Conservation (phyloP, 2,888 invertebrate species). For the Tuberolachnus salignus region DNA sequence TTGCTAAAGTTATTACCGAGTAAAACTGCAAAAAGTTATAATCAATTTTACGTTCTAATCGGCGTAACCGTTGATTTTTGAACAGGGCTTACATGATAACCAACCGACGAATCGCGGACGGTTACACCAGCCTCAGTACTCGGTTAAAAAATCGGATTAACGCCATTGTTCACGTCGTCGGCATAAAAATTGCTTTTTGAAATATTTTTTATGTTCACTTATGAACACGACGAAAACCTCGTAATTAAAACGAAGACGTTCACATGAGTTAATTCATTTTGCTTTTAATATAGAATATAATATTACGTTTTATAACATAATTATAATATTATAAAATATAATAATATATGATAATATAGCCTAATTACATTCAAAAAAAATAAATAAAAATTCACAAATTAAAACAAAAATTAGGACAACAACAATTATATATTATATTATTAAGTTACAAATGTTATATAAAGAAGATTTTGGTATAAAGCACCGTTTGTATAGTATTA, state of each 20-base stretch:
- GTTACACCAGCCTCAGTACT: too few relatives aligned
- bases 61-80: too few relatives aligned
- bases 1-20: too few relatives aligned
- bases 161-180: too few relatives aligned
- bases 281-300: constrained; percentile 35
- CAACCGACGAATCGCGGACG: too few relatives aligned
- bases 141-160: too few relatives aligned
- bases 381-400: constrained; percentile 50
- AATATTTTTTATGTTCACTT: too few relatives aligned
- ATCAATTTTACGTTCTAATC: too few relatives aligned
- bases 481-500: constrained; percentile 27
- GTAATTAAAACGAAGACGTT: not conserved
- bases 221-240: too few relatives aligned
- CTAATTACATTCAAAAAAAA: constrained; percentile 48
- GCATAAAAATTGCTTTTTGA: too few relatives aligned
- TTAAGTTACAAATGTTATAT: constrained; percentile 50
- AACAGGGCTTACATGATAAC: too few relatives aligned
- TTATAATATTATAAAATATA: constrained; percentile 49
- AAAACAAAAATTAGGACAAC: constrained; percentile 54
- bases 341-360: constrained; percentile 24
- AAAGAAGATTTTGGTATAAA: constrained; percentile 54
- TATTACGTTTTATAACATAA: constrained; percentile 30
- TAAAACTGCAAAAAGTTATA: too few relatives aligned
- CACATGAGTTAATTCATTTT: constrained; percentile 41
- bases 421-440: constrained; percentile 31